Conservation (phyloP, 2,797 vertebrate species). For the Sphenodon punctatus region DNA sequence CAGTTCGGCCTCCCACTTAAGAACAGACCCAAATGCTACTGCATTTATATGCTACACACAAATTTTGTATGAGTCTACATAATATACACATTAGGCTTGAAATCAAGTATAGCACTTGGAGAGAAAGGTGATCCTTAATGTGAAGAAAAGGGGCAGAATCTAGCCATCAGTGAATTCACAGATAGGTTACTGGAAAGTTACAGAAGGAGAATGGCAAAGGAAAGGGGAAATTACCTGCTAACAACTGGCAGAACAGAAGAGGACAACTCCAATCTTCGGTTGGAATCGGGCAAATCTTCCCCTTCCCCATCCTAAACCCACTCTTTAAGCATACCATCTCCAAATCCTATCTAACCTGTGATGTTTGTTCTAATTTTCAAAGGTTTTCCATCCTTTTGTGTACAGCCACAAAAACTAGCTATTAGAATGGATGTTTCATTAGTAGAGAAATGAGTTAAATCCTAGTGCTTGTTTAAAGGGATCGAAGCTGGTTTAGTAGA, state of each 20-base stretch:
- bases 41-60: neutral
- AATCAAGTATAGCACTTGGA: neutral
- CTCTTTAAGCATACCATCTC: no score
- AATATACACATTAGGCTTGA: neutral
- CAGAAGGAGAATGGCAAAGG: neutral
- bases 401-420: neutral
- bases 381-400: no score
- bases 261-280: neutral
- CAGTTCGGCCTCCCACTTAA: neutral
- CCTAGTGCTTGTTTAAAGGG: neutral
- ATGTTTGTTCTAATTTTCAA: no score
- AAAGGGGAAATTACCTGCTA: neutral
- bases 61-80: neutral
- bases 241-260: neutral
- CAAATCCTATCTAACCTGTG: no score
- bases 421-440: neutral
- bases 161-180: neutral
- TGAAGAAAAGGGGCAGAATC: neutral
- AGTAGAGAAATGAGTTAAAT: neutral
- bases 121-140: neutral
- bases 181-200: neutral
- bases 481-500: neutral
- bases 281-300: neutral
- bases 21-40: no score
- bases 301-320: no score